Base-by-base conservation (phyloP, 2,113 vertebrate genomes). In the Sardina pilchardus region DNA sequence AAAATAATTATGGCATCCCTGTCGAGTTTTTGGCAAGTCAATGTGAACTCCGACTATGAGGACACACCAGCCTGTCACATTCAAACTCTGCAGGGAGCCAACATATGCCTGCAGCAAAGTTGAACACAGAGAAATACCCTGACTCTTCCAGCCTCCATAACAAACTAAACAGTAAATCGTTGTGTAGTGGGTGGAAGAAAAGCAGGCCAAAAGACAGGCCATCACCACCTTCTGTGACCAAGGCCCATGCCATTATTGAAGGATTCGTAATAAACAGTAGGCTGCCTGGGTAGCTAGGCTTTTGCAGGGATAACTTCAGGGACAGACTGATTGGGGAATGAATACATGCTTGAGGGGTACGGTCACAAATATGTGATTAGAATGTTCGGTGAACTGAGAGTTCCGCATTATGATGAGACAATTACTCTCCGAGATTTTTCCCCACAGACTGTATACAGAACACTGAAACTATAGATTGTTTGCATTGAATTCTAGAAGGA, bases 71-170 rank as follows among this genome's bases (percentile, higher is more conserved):
- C 30, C 34, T 78, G 71, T 78, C 71, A 78, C 26, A 36, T 34
- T 78, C 3, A 78, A 34, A 78, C 71, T 34, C 71, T 36, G 30
- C 71, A 36, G 71, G 71, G 71, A 78, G 39, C 30, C 71, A 78
- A 36, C 71, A 78, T 78, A 78, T 78, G 71, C 71, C 34, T 17
- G 12, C 71, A 36, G 71, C 71, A 78, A 78, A 78, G 71, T 17
- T 26, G 63, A 67, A 67, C 63, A 67, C n/a, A 21, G 56, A 30
- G n/a, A 67, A 26, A 67, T 67, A 67, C 63, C 14, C 26, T 30
- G 63, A 71, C 26, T 30, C 30, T 16, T 78, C 26, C 34, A 36
- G 26, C 30, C 71, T 6, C 16, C 1, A 78, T 39, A 78, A 36
- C 26, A 78, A 4, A 78, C 67, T 75, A 75, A 75, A 30, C 30